Percentiles rank a stretch among this genome's conserved stretches.
Conservation (phyloP, 1,140 invertebrate species). For the Orchesella cincta region DNA sequence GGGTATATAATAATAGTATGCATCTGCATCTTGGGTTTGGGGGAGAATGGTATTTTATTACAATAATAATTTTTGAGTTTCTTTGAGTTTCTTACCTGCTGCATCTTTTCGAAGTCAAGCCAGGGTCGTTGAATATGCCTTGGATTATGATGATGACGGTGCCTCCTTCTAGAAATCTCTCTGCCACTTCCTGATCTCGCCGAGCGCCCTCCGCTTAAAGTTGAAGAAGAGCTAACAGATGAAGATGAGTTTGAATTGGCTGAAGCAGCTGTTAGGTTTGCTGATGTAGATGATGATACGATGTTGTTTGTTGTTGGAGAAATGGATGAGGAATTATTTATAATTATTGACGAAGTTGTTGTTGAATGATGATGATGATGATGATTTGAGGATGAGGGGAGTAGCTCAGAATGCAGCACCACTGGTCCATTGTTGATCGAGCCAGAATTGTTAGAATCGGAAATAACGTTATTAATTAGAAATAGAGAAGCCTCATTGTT, state of each 20-base stretch:
- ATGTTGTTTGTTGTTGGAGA: conserved; percentile 6
- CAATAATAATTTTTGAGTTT: too few relatives aligned
- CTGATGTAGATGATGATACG: conserved; percentile 21
- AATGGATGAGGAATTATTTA: not conserved
- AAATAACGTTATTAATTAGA: conserved; percentile 2
- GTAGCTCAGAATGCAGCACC: conserved; percentile 47
- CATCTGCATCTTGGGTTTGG: too few relatives aligned
- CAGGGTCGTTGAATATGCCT: conserved; percentile 76
- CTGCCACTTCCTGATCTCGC: conserved; percentile 34
- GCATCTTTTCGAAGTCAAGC: conserved; percentile 95
- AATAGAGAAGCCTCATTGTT: conserved; percentile 30
- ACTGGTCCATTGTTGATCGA: conserved; percentile 9
- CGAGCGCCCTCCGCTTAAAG: not conserved
- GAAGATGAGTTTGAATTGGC: conserved; percentile 7
- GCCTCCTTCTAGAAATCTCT: conserved; percentile 62
- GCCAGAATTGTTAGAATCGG: conserved; percentile 9
- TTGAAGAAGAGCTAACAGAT: conserved; percentile 19
- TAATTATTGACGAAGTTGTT: conserved; percentile 51
- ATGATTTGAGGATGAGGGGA: conserved; percentile 43
- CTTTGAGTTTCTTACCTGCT: conserved; percentile 75
- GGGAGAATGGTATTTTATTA: too few relatives aligned
- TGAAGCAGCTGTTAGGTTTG: not conserved
- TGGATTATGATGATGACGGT: conserved; percentile 61
- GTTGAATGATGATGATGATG: conserved; percentile 39
- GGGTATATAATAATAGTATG: too few relatives aligned